phyloP scores from a whole-genome alignment of 2,888 invertebrate species.

The Cephonodes hylas region DNA sequence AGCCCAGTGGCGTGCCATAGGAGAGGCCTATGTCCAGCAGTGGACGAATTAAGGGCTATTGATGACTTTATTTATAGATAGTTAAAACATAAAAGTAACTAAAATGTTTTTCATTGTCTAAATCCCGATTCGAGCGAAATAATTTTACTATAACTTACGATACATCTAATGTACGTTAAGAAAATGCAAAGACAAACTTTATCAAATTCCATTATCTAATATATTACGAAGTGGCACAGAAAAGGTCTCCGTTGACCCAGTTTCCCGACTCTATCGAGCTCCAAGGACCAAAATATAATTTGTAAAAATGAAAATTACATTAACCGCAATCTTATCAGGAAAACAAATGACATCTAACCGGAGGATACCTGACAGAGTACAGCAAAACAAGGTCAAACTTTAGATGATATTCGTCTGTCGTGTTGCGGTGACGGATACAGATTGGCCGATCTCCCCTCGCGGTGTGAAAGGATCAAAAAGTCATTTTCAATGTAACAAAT shows the following conservation, averaged over 20 bases:
- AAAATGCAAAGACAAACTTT: no score
- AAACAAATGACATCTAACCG: neutral
- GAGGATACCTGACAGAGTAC: neutral
- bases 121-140: no score
- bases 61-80: no score
- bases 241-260: neutral
- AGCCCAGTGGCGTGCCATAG: no score
- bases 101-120: no score
- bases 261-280: neutral
- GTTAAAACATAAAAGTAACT: no score
- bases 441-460: neutral
- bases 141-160: no score
- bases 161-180: no score
- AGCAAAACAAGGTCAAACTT: neutral
- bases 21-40: no score
- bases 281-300: neutral
- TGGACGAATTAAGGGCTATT: no score
- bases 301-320: neutral
- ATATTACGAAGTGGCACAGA: neutral
- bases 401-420: neutral
- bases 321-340: neutral
- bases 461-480: conserved; percentile 1
- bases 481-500: conserved; percentile 1
- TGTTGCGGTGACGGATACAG: neutral
- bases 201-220: no score